These are phyloP conservation scores for Eristalis pertinax DNA, from an alignment of 2,888 invertebrate species.

Conservation along the genomic window DNA sequence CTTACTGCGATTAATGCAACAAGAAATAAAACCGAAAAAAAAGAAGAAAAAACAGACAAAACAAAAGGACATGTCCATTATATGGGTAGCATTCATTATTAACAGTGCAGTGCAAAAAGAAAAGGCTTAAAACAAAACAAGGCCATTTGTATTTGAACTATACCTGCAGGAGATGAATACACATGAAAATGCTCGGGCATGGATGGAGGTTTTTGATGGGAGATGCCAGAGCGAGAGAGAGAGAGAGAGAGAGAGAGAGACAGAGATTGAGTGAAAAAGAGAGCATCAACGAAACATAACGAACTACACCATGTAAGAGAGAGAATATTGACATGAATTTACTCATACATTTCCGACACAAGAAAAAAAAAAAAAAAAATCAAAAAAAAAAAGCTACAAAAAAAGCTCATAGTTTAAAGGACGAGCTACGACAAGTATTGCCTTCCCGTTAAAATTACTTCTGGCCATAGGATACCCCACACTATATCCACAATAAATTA, in stretches of 20 bases:
- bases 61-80: too few relatives aligned
- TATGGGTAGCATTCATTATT: too few relatives aligned
- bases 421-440: conserved; percentile 9
- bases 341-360: neutral
- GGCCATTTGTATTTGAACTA: conserved; percentile 14
- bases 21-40: too few relatives aligned
- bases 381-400: neutral
- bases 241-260: neutral
- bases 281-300: neutral
- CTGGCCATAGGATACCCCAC: too few relatives aligned
- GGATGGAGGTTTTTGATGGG: neutral
- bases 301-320: neutral
- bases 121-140: conserved; percentile 1
- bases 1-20: too few relatives aligned
- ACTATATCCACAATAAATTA: neutral
- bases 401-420: conserved; percentile 17
- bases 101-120: neutral
- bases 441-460: neutral
- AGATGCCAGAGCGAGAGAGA: neutral
- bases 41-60: too few relatives aligned
- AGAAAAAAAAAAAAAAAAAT: neutral
- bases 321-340: neutral
- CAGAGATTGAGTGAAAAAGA: neutral
- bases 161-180: too few relatives aligned
- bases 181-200: too few relatives aligned